Conservation (phyloP, 2,797 vertebrate species). For the Gymnocypris eckloni region DNA sequence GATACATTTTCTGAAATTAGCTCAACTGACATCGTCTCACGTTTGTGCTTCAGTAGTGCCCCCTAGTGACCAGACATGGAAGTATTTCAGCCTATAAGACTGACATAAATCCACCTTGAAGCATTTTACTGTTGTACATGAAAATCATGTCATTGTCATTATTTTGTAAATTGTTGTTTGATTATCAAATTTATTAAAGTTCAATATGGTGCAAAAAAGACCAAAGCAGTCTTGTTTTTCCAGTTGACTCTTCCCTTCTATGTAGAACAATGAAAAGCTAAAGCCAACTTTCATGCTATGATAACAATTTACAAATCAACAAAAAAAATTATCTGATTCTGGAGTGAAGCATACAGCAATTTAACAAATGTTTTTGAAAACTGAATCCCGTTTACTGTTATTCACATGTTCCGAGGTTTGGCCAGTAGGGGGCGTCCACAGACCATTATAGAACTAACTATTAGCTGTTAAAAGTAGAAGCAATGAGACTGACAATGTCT, state of each 20-base stretch:
- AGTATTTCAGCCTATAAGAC: neutral
- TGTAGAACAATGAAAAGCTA: neutral
- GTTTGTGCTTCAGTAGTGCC: neutral
- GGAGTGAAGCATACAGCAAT: neutral
- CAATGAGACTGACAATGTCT: neutral
- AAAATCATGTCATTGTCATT: neutral
- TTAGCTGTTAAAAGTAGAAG: too few relatives aligned
- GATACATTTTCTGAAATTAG: too few relatives aligned
- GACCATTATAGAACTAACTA: neutral
- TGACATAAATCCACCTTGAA: neutral
- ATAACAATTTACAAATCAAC: neutral
- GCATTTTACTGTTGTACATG: neutral
- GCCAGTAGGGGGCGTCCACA: slow-evolving; percentile 24
- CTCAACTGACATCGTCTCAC: neutral
- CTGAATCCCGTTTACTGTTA: neutral
- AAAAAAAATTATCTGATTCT: neutral
- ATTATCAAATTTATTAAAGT: neutral
- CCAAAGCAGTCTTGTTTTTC: neutral
- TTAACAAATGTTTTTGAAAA: neutral
- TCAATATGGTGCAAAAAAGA: neutral
- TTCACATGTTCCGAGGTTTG: neutral
- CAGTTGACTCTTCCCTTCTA: neutral
- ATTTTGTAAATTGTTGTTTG: neutral
- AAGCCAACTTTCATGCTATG: neutral
- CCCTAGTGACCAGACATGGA: neutral